Evolutionary conservation across 2,888 invertebrate genomes (phyloP).

Genomic region (Iphiclides podalirius): DNA sequence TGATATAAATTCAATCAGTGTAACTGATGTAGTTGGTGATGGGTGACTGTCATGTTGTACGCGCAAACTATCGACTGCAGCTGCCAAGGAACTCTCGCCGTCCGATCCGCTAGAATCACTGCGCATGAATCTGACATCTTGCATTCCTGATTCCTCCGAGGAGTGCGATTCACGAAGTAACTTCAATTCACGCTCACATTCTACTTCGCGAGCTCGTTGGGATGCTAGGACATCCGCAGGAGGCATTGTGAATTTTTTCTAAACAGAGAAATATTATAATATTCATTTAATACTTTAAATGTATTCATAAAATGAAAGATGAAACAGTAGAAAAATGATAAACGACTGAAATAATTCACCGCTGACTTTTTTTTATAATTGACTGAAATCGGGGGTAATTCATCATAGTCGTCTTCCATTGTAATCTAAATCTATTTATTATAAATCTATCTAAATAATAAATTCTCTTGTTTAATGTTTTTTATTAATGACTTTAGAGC

Average conservation of each 20-base stretch:
- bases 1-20: slow-evolving; percentile 9
- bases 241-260: slow-evolving; percentile 28
- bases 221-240: slow-evolving; percentile 27
- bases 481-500: too few relatives aligned
- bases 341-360: slow-evolving; percentile 3
- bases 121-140: background rate
- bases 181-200: slow-evolving; percentile 25
- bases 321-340: too few relatives aligned
- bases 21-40: background rate
- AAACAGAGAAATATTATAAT: background rate
- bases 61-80: slow-evolving; percentile 21
- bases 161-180: slow-evolving; percentile 12
- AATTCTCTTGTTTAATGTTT: too few relatives aligned
- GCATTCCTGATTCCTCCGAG: slow-evolving; percentile 4
- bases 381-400: slow-evolving; percentile 46
- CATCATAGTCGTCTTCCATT: slow-evolving; percentile 38
- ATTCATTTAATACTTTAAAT: too few relatives aligned
- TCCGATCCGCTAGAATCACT: slow-evolving; percentile 27
- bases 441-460: too few relatives aligned
- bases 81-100: slow-evolving; percentile 21
- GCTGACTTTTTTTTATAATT: slow-evolving; percentile 22
- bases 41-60: background rate
- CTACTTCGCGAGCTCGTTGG: slow-evolving; percentile 27
- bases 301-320: too few relatives aligned
- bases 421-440: too few relatives aligned